Conservation (phyloP, 2,113 vertebrate genomes). For the Amphiprion percula region DNA sequence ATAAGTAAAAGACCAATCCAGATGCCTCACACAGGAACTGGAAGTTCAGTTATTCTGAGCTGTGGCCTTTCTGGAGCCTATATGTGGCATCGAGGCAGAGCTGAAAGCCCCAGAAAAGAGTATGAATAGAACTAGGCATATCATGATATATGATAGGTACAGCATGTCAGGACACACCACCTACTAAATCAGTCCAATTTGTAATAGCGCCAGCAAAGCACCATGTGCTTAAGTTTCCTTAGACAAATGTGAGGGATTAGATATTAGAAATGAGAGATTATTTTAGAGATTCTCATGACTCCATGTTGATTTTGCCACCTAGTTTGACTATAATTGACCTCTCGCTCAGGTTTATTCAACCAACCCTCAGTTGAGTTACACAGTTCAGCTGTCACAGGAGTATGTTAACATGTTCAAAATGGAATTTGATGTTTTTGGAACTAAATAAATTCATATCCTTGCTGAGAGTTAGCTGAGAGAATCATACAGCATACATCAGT, state of each 20-base stretch:
- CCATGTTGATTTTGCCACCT: not conserved
- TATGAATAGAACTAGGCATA: conserved; percentile 30
- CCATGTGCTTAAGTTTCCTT: not conserved
- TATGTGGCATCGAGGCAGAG: conserved; percentile 13
- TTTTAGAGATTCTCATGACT: not conserved
- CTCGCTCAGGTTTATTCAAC: not conserved
- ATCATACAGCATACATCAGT: not conserved
- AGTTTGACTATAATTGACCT: conserved; percentile 3
- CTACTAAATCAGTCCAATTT: conserved; percentile 30
- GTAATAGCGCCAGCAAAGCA: not conserved
- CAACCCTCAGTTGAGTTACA: not conserved
- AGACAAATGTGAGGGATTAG: too few species aligned
- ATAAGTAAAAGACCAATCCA: conserved; percentile 16
- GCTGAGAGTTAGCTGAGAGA: not conserved
- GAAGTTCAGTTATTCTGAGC: conserved; percentile 69
- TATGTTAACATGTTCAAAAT: too few species aligned
- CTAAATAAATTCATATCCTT: not conserved
- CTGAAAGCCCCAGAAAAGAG: conserved; percentile 27
- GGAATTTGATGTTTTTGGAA: too few species aligned
- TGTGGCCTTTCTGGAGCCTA: conserved; percentile 70
- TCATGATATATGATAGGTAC: conserved; percentile 19
- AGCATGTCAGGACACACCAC: conserved; percentile 18
- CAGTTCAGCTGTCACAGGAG: too few species aligned
- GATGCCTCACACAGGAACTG: conserved; percentile 18
- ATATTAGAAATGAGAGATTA: too few species aligned